A percentile compares a stretch with the other conserved stretches of the same genome.
Conservation (phyloP, 2,888 invertebrate genomes). For the Cephus runcator region DNA sequence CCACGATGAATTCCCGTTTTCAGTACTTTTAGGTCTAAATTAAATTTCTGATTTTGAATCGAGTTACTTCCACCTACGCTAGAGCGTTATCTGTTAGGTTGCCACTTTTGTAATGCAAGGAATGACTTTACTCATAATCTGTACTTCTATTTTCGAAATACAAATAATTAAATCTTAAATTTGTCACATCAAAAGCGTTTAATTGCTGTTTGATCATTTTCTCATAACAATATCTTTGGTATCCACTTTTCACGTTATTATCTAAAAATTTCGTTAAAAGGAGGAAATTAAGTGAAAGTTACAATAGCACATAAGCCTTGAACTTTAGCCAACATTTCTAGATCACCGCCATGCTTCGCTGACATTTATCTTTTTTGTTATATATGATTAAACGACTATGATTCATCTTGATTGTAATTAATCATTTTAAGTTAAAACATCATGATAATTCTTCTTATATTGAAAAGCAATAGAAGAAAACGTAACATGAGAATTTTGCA, state of each 20-base stretch:
- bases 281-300: conserved; percentile 25
- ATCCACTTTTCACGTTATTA: not conserved
- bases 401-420: not conserved
- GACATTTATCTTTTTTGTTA: not conserved
- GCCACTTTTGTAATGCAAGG: not conserved
- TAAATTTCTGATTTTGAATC: too few species aligned
- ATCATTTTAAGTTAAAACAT: not conserved
- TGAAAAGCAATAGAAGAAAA: not conserved
- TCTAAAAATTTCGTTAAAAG: not conserved
- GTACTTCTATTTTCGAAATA: not conserved
- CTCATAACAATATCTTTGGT: not conserved
- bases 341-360: not conserved
- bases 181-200: not conserved
- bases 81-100: not conserved
- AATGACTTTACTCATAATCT: not conserved
- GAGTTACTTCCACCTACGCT: too few species aligned
- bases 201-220: not conserved
- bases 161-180: not conserved
- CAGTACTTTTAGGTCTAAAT: not conserved
- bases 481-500: not conserved
- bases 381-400: not conserved
- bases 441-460: not conserved
- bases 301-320: conserved; percentile 9
- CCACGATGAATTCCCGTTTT: not conserved
- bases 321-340: not conserved